These are phyloP conservation scores for Myocastor coypus DNA, from an alignment of 2,113 vertebrate genomes.

Conservation along the genomic window DNA sequence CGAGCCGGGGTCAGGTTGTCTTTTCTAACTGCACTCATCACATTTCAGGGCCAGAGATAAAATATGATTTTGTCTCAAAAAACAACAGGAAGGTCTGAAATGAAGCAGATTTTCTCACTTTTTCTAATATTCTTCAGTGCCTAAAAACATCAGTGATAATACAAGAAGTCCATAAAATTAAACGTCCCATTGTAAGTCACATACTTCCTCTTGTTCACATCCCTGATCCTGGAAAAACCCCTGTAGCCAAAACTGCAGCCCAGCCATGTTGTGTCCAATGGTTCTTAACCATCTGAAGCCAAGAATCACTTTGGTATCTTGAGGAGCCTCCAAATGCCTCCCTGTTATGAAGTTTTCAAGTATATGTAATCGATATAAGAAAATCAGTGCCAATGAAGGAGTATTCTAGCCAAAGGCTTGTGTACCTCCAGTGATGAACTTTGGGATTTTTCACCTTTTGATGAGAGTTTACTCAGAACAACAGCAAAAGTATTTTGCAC, in stretches of 20 bases:
- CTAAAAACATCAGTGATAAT: background rate
- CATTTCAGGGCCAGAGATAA: background rate
- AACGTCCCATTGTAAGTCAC: background rate
- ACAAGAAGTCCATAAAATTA: background rate
- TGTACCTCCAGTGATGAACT: background rate
- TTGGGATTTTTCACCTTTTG: constrained; percentile 29
- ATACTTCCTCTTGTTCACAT: background rate
- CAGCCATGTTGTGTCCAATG: background rate
- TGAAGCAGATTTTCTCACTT: background rate
- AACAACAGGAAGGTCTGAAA: background rate
- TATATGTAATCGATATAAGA: constrained; percentile 1
- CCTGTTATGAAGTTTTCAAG: background rate
- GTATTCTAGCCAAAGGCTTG: background rate
- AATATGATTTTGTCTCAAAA: background rate
- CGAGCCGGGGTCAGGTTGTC: background rate
- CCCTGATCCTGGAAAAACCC: background rate
- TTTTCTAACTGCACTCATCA: background rate
- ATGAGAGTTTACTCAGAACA: background rate
- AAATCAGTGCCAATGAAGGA: background rate
- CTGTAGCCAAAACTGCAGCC: background rate
- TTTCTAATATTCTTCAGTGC: constrained; percentile 25
- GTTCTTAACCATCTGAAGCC: background rate
- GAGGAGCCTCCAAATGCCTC: background rate
- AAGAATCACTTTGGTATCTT: background rate
- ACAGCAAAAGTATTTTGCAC: background rate